A percentile compares a stretch with the other conserved stretches of the same genome.
Conservation (phyloP, 2,888 invertebrate genomes). For the Alsophila aescularia region DNA sequence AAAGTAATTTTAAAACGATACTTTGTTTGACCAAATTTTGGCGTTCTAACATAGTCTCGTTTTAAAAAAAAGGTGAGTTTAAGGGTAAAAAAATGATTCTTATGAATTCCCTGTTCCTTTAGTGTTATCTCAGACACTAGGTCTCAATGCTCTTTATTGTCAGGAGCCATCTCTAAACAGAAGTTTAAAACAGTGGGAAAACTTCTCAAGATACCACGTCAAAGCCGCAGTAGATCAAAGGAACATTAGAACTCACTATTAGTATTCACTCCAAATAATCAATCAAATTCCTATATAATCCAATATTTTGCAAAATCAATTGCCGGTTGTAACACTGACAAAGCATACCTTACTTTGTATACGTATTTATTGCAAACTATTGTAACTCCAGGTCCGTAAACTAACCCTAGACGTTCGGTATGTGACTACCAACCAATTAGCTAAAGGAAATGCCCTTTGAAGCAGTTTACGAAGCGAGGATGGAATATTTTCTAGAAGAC, state of each 20-base stretch:
- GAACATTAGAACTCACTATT: too few species aligned
- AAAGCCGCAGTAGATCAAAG: too few species aligned
- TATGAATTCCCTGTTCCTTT: too few species aligned
- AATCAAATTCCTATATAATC: neutral
- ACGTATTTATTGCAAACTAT: constrained; percentile 34
- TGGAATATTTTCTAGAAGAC: constrained; percentile 53
- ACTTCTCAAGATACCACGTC: too few species aligned
- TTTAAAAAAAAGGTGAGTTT: too few species aligned
- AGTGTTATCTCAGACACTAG: too few species aligned
- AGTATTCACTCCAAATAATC: neutral
- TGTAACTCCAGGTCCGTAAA: constrained; percentile 24
- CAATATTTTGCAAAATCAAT: neutral
- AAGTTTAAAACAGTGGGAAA: too few species aligned
- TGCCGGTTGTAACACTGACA: constrained; percentile 1
- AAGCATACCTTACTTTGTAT: constrained; percentile 12
- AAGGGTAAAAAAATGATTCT: too few species aligned
- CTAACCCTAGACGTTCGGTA: constrained; percentile 37
- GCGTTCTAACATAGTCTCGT: too few species aligned
- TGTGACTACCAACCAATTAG: constrained; percentile 52
- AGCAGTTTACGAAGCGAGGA: constrained; percentile 53
- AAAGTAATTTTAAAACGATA: neutral
- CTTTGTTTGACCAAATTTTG: too few species aligned
- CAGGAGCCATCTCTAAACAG: too few species aligned
- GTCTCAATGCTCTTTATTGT: too few species aligned
- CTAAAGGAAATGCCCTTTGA: constrained; percentile 55